A percentile compares a stretch with the other conserved stretches of the same genome.
These are phyloP conservation scores for Baronia brevicornis DNA, from an alignment of 2,888 invertebrate genomes.

Conservation along the genomic window DNA sequence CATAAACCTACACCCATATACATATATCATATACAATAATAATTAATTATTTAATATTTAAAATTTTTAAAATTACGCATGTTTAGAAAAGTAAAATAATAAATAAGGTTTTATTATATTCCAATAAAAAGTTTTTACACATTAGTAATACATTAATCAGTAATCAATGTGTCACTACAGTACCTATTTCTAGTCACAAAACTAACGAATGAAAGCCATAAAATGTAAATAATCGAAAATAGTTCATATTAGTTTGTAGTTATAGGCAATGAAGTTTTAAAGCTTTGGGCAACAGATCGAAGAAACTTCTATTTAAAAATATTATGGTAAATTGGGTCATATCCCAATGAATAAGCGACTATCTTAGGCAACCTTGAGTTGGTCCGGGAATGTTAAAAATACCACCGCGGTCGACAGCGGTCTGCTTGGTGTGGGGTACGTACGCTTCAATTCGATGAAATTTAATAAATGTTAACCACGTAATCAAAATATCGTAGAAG, in stretches of 20 bases:
- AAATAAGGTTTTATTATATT: no score
- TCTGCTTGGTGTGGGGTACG: constrained; percentile 39
- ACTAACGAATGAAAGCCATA: constrained; percentile 1
- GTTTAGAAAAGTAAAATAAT: no score
- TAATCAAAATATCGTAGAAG: no score
- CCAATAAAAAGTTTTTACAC: no score
- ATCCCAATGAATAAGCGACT: constrained; percentile 67
- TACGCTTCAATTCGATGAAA: constrained; percentile 28
- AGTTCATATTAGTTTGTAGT: background rate
- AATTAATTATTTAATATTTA: no score
- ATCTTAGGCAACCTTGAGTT: constrained; percentile 71
- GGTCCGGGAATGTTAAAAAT: constrained; percentile 75
- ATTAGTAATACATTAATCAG: no score
- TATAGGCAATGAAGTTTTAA: constrained; percentile 13
- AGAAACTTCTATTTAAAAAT: constrained; percentile 37
- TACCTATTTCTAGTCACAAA: no score
- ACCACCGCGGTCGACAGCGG: constrained; percentile 51
- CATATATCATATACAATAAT: no score
- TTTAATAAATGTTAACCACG: constrained; percentile 41
- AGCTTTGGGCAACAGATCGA: constrained; percentile 7
- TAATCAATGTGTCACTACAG: no score
- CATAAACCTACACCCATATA: no score
- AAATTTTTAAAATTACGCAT: no score
- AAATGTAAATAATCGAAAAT: constrained; percentile 9
- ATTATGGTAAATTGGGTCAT: constrained; percentile 68